phyloP scores from a whole-genome alignment of 2,888 invertebrate genomes.

The Herminia tarsipennalis region DNA sequence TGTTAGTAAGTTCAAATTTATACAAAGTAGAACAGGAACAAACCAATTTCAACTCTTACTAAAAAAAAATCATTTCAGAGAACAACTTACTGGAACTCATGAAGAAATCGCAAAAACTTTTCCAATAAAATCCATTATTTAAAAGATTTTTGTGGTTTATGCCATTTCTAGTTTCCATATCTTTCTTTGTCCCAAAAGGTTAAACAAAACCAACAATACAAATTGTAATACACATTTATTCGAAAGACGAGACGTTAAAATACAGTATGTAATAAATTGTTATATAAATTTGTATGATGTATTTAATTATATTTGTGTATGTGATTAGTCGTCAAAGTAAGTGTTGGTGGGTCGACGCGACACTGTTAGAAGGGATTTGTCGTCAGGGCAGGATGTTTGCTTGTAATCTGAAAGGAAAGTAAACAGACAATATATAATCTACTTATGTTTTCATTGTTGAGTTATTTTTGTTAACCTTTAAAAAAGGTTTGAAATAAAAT shows the following conservation, averaged over 20 bases:
- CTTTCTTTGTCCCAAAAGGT: too few relatives aligned
- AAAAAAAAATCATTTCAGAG: too few relatives aligned
- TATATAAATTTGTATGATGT: slow-evolving; percentile 20
- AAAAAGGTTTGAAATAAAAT: too few relatives aligned
- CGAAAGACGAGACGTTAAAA: slow-evolving; percentile 15
- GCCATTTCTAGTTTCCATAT: too few relatives aligned
- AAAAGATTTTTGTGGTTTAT: too few relatives aligned
- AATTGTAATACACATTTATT: slow-evolving; percentile 31
- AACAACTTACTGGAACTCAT: too few relatives aligned
- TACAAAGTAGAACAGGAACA: too few relatives aligned
- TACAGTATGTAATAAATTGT: slow-evolving; percentile 20
- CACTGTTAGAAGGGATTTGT: slow-evolving; percentile 69
- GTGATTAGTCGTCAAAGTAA: slow-evolving; percentile 67
- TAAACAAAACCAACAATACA: slow-evolving; percentile 13
- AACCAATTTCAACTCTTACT: too few relatives aligned
- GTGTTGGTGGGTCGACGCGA: slow-evolving; percentile 75
- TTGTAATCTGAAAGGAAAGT: slow-evolving; percentile 70
- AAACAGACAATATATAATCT: not conserved
- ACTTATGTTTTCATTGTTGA: too few relatives aligned
- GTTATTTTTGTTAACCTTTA: not conserved
- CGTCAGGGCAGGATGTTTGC: slow-evolving; percentile 75
- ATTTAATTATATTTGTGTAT: not conserved
- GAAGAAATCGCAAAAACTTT: too few relatives aligned
- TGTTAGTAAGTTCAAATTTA: too few relatives aligned
- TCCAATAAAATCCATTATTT: too few relatives aligned